Percentiles rank a stretch among this genome's conserved stretches.
Evolutionary conservation across 2,113 vertebrate genomes (phyloP).

Genomic region (Apaloderma vittatum): DNA sequence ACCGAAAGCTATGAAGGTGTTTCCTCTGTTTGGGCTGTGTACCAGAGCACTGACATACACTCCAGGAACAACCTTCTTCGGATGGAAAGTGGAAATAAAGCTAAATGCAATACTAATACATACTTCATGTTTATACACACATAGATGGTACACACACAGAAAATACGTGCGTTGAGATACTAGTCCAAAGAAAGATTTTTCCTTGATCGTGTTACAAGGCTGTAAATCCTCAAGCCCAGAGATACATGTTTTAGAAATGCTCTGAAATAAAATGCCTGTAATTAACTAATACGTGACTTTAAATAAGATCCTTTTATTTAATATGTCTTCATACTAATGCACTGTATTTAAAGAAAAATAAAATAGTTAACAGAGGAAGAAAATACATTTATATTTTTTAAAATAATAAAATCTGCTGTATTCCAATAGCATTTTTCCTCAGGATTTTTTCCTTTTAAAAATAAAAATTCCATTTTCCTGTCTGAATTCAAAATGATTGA

Average conservation of each 20-base stretch:
- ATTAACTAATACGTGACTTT: constrained; percentile 44
- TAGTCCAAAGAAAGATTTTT: background rate
- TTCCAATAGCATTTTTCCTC: constrained; percentile 67
- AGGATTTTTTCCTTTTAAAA: constrained; percentile 72
- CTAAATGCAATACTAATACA: background rate
- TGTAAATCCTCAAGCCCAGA: constrained; percentile 43
- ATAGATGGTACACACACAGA: background rate
- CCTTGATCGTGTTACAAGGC: constrained; percentile 34
- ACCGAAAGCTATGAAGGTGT: background rate
- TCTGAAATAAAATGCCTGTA: background rate
- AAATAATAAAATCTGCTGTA: constrained; percentile 71
- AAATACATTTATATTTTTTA: constrained; percentile 35
- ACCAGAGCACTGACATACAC: background rate
- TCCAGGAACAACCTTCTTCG: background rate
- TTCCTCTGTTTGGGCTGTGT: background rate
- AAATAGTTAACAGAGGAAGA: background rate
- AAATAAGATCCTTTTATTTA: constrained; percentile 16
- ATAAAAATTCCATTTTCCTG: constrained; percentile 81
- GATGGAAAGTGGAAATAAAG: background rate
- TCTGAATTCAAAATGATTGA: constrained; percentile 84
- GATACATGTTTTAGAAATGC: background rate
- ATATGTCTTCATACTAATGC: constrained; percentile 36
- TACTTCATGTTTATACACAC: background rate
- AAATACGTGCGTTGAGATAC: background rate
- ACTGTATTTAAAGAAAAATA: constrained; percentile 36